Evolutionary conservation across 2,113 vertebrate species (phyloP), one percentile per base, ranked within the genome.

Genomic region (Tyto alba): DNA sequence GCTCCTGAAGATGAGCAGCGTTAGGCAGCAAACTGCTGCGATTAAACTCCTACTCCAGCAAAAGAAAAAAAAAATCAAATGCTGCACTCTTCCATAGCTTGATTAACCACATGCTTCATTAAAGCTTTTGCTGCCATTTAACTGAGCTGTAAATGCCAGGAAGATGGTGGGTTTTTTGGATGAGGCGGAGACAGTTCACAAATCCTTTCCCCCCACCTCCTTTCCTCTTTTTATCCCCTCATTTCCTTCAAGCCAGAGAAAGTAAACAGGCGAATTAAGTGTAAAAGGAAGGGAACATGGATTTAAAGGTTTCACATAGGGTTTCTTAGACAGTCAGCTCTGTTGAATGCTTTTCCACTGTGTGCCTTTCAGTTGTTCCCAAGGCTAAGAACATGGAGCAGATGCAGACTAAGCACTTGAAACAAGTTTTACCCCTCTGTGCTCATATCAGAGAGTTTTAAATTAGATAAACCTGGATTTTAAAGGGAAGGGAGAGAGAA

Each of bases 101-200:
- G 82, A 96, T 94, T 96, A 96, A 93, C 79, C 85, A 79, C 94
- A 75, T 2, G 50, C 90, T 92, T 96, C 91, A 79, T 96, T 96
- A 94, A 90, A 90, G 66, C 76, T 86, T 92, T 92, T 41, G 40
- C 77, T 84, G 82, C 53, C 12, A 6, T 79, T 93, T 74, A 94
- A 87, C 69, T 62, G 62, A 94, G 84, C 45, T 89, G 38, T 36
- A 90, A 77, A 74, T 27, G 34, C 36, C 63, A 77, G 34, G 48
- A 88, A 89, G 55, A 74, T 6, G 14, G 12, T 16, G 34, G 4
- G 0, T 3, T 22, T 91, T 85, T 68, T 78, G 66, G 92, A 86
- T 11, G 60, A 87, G 48, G 56, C 45, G 64, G 19, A 92, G 26
- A 69, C 21, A 82, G 75, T 41, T 85, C 9, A 74, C 32, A 21